These are phyloP conservation scores for Cryptus armator DNA, from an alignment of 2,888 invertebrate genomes.

Conservation along the genomic window DNA sequence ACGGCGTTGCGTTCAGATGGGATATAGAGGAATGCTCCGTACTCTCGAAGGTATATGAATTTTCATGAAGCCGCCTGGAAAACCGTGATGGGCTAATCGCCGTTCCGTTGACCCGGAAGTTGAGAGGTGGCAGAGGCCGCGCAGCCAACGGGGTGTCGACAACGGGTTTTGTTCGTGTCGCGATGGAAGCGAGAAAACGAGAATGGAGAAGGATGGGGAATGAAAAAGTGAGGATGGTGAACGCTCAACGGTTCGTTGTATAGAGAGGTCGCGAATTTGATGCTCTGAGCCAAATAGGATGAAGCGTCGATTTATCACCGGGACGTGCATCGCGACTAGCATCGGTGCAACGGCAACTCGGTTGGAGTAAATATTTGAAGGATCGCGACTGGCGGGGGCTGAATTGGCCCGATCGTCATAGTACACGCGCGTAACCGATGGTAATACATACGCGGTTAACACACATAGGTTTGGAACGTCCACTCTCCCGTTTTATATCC, in stretches of 20 bases:
- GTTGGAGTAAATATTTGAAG: conserved; percentile 38
- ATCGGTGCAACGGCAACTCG: neutral
- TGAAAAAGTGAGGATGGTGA: conserved; percentile 1
- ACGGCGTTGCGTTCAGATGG: neutral
- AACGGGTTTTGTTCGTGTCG: neutral
- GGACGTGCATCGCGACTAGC: neutral
- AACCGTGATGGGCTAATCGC: conserved; percentile 51
- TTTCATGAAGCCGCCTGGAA: conserved; percentile 72
- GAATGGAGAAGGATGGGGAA: neutral
- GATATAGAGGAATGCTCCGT: neutral
- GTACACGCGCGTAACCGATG: neutral
- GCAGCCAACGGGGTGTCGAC: conserved; percentile 15
- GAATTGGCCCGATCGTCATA: conserved; percentile 2
- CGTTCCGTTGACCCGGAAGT: conserved; percentile 59
- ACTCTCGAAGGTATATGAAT: conserved; percentile 68
- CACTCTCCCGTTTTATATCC: conserved; percentile 10
- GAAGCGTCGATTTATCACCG: conserved; percentile 38
- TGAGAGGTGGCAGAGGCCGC: conserved; percentile 42
- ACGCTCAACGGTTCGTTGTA: conserved; percentile 45
- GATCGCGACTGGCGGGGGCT: neutral
- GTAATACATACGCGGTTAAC: neutral
- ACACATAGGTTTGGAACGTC: neutral
- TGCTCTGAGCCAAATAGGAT: conserved; percentile 14
- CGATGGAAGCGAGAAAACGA: neutral
- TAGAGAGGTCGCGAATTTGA: conserved; percentile 2